These are phyloP conservation scores for Nannobrachium achirus DNA, from an alignment of 2,113 vertebrate genomes.

Conservation along the genomic window DNA sequence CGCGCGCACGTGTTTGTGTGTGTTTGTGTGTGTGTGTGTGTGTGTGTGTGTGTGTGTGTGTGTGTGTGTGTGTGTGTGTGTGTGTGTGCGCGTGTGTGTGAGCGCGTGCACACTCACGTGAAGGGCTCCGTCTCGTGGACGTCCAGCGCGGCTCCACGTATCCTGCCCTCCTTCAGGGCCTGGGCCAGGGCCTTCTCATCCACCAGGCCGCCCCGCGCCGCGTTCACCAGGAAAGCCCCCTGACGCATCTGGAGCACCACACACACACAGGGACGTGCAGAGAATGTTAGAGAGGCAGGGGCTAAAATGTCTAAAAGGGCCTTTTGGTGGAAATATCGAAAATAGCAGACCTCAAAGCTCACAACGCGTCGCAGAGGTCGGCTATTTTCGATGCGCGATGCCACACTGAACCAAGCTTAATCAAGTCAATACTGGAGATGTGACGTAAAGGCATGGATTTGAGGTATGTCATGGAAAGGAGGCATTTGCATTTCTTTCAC, in stretches of 20 bases:
- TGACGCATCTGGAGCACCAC: constrained; percentile 89
- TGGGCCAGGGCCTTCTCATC: constrained; percentile 97
- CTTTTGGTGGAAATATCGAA: too few relatives aligned
- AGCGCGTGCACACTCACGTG: constrained; percentile 75
- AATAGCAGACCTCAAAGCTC: too few relatives aligned
- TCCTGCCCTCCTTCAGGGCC: constrained; percentile 96
- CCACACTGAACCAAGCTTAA: too few relatives aligned
- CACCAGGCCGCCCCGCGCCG: constrained; percentile 94
- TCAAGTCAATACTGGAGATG: too few relatives aligned
- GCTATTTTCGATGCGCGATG: too few relatives aligned
- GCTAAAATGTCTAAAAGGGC: too few relatives aligned
- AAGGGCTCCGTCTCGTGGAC: constrained; percentile 97
- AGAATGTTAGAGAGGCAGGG: too few relatives aligned
- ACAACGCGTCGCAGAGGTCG: too few relatives aligned
- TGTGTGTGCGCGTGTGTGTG: neutral
- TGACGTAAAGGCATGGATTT: too few relatives aligned
- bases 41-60: neutral
- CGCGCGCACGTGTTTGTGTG: constrained; percentile 1
- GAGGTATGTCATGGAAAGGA: too few relatives aligned
- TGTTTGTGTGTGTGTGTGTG: too few relatives aligned
- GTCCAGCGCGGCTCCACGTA: constrained; percentile 95
- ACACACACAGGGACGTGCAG: constrained; percentile 24
- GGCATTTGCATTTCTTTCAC: too few relatives aligned
- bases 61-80: neutral
- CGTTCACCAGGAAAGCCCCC: constrained; percentile 97